Base-by-base conservation (phyloP, 2,888 invertebrate species). In the Cistogaster globosa region DNA sequence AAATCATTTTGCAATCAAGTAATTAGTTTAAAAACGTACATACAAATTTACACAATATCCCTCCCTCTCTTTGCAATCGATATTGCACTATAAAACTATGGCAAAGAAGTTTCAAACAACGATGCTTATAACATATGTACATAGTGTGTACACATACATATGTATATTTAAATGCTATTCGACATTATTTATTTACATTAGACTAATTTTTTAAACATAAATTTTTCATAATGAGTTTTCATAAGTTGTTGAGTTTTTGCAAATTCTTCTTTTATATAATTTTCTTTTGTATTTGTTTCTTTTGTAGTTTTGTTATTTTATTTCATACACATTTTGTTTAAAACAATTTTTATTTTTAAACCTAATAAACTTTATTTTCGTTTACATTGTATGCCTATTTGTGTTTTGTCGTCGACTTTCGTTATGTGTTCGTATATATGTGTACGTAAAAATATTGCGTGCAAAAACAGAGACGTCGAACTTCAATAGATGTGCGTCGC, bases 401-500 rank as follows among this genome's bases (percentile, higher is more conserved):
- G 7, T 76, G n/a, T 48, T 20, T 20, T 16, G 22, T 20, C 55
- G 42, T 38, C 18, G 38, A 58, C 22, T 18, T 62, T 53, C 22
- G 42, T 68, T 58, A 32, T 51, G 14, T 57, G 22, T 76, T 5
- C 1, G 45, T 76, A 18, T 81, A 26, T 42, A 32, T 57, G 16
- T 67, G 22, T 42, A 42, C 42, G 14, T 42, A 14, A 14, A 11
- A 42, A 14, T 42, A 2, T 6, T 42, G 42, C 0, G 42, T 14
- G 3, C 22, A 14, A 51, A 58, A 92, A 91, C 92, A 95, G 95
- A 94, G 95, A 92, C 95, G 98, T 92, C 95, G 98, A 92, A 97
- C 98, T 90, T 98, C 98, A 89, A 95, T 97, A 89, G 98, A 98
- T 93, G 95, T 97, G 88, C 95, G 98, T 90, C 95, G 98, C 89